Base-by-base conservation (phyloP, 23 tunicate genomes). In the Pegea sp. region DNA sequence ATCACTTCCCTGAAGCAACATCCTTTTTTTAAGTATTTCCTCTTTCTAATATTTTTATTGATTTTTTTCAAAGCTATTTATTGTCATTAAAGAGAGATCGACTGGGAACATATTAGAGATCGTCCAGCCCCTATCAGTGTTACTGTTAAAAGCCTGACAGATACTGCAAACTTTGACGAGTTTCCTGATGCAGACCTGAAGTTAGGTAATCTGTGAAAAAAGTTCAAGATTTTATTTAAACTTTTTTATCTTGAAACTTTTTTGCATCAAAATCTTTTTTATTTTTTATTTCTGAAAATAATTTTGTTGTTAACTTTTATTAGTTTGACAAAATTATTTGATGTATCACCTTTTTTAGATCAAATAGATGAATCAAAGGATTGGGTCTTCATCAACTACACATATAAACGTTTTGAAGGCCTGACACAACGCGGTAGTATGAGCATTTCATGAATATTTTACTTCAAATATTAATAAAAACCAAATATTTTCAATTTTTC, bases 361-460 rank as follows among this genome's bases (percentile, higher is more conserved):
- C 92, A 78, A 78, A 68, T 84, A 4, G 95, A 84, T 29, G 95
- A 84, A 48, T 32, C 71, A 0, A 84, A 84, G 43, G 98, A 89
- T 52, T 89, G 98, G 98, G 98, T 89, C 27, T 89, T 89, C 69
- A 70, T 89, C 53, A 89, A 89, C 56, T 89, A 89, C 81, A 89
- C 98, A 2, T 89, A 89, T 75, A 89, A 89, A 58, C 71, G 98
- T 34, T 89, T 89, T 51, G 98, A 89, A 56, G 98, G 90, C 3
- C 64, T 89, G n/a, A 89, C 98, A 23, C 98, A 89, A 44, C 69
- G 98, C 8, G 98, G 98, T 2, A 66, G 84, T 28, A 58, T 74
- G 2, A 8, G 60, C 1, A 34, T 55, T 51, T 52, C 58, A 21
- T 66, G 43, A 66, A 56, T 29, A 28, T 8, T 38, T 38, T n/a